Conservation (phyloP, 2,797 vertebrate species). For the Sparus aurata region DNA sequence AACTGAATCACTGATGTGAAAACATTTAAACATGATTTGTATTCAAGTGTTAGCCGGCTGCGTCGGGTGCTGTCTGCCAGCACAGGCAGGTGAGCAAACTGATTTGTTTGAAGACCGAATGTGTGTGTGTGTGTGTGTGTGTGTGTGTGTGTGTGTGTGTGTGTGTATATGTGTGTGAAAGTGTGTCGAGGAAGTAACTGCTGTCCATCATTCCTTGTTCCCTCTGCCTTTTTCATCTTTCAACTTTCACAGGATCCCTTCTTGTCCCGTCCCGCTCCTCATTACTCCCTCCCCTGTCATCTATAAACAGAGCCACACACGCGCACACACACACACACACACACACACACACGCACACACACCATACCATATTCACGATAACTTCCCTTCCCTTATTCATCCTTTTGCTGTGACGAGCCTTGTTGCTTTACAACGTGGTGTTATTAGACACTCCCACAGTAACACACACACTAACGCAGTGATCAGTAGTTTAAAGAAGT, state of each 20-base stretch:
- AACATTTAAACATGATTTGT: conserved; percentile 37
- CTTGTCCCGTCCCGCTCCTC: conserved; percentile 9
- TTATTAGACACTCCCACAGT: no score
- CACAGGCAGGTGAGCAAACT: conserved; percentile 51
- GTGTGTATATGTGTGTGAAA: conserved; percentile 15
- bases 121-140: conserved; percentile 7
- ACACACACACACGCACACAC: not conserved
- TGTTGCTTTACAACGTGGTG: not conserved
- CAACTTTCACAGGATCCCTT: conserved; percentile 18
- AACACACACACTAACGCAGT: not conserved
- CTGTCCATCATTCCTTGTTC: conserved; percentile 16
- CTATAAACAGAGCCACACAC: conserved; percentile 4
- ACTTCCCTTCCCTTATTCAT: not conserved
- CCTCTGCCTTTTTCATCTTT: conserved; percentile 20
- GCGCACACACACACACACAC: not conserved
- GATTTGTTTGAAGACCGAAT: conserved; percentile 23
- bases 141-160: conserved; percentile 18
- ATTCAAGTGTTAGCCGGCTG: conserved; percentile 40
- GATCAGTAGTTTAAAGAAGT: no score
- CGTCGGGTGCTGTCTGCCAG: conserved; percentile 32
- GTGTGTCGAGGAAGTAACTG: conserved; percentile 6
- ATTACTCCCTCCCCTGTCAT: conserved; percentile 13
- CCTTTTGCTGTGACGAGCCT: not conserved
- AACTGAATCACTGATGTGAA: conserved; percentile 21
- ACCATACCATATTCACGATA: not conserved